Evolutionary conservation across 2,888 invertebrate species (phyloP).

Genomic region (Corbicula japonica): DNA sequence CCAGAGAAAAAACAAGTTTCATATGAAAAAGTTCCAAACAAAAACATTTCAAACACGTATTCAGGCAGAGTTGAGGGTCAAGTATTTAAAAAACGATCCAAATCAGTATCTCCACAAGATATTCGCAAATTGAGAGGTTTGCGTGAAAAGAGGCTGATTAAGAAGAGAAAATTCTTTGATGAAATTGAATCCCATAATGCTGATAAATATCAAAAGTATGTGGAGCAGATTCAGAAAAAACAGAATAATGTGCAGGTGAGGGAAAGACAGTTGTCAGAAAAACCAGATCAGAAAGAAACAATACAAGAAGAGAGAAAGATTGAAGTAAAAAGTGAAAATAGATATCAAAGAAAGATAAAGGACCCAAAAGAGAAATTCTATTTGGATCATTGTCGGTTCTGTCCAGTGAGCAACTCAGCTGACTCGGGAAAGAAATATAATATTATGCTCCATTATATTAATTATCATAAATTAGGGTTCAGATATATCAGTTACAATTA

Average conservation of each 20-base stretch:
- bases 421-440: background rate
- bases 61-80: no score
- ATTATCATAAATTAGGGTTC: slow-evolving; percentile 56
- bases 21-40: no score
- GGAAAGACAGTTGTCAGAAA: background rate
- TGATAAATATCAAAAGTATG: background rate
- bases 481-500: slow-evolving; percentile 15
- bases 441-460: slow-evolving; percentile 45
- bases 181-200: slow-evolving; percentile 18
- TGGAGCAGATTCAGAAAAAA: background rate
- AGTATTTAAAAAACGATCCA: no score
- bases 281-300: background rate
- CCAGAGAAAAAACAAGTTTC: no score
- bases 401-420: background rate
- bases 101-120: slow-evolving; percentile 31
- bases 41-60: no score
- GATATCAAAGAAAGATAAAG: no score
- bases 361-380: slow-evolving; percentile 1
- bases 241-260: background rate
- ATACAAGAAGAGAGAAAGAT: background rate
- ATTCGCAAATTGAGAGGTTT: slow-evolving; percentile 48
- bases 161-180: slow-evolving; percentile 52
- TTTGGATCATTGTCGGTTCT: slow-evolving; percentile 12
- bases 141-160: slow-evolving; percentile 48
- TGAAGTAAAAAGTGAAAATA: no score